Base-by-base conservation (phyloP, 2,888 invertebrate genomes). In the Acrobasis consociella region DNA sequence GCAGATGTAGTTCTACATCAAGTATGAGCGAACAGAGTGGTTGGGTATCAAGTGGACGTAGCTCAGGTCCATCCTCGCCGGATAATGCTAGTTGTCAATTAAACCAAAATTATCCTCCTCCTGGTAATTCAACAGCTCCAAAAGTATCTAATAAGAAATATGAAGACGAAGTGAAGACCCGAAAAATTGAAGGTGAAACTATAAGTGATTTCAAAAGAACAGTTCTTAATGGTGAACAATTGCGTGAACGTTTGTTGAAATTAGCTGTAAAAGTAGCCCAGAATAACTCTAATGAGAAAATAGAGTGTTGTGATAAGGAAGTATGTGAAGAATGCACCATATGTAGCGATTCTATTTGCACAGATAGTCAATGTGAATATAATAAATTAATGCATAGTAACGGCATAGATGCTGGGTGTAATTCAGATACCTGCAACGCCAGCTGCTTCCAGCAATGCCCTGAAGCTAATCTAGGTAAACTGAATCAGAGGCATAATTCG, bases 1-100 rank as follows among this genome's bases (percentile, higher is more conserved):
- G 84, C 64, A 85, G 84, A 76, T 94, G 93, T 63, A 93, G 89
- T 71, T 95, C 95, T 9, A 95, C 95, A 0, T 94, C 95, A 15
- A 95, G 95, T 64, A 86, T 96, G 65, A 97, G 97, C 74, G 97
- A 97, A 83, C 96, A 96, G 83, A 97, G 97, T 77, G 97, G 97
- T 1, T 97, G 97, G 97, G 97, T 97, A 0, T 97, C 97, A 39
- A 97, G 96, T 73, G 94, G 95, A 53, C 93, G 94, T 52, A 95
- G 94, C 76, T 94, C 95, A 60, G 93, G 93, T 17, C 93, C 93
- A n/a, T 94, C 95, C 0, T 93, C 94, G 61, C 95, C 94, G 5
- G 95, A 95, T 75, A 87, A 89, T 75, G 87, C 85, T 61, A 93
- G 86, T 83, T 89, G 83, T 89, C 93, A 88, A 86, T 91, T 85